A percentile compares a stretch with the other conserved stretches of the same genome.
Evolutionary conservation across 2,113 vertebrate genomes (phyloP).

Genomic region (Phainopepla nitens): DNA sequence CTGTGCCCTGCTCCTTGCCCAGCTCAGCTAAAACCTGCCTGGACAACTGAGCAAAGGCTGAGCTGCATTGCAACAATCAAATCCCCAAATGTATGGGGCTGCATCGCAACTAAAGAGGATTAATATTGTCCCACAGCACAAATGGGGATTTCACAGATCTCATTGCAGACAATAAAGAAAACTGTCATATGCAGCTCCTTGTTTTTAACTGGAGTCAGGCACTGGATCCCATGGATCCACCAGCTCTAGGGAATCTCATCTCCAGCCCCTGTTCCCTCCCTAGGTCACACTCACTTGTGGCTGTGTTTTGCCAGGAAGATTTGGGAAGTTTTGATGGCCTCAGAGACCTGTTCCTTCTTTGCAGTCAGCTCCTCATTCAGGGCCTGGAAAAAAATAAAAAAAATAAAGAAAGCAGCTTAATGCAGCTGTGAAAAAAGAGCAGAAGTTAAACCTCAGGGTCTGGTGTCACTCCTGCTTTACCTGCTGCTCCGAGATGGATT

Average conservation of each 20-base stretch:
- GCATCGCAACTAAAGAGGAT: neutral
- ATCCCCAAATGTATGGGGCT: fast-evolving
- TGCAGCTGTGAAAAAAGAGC: neutral
- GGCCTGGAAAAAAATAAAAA: conserved; percentile 64
- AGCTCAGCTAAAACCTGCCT: neutral
- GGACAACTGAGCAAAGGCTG: neutral
- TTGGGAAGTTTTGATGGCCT: conserved; percentile 88
- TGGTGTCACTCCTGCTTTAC: conserved; percentile 28
- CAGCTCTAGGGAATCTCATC: neutral
- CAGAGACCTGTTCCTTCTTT: conserved; percentile 87
- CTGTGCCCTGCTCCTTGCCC: neutral
- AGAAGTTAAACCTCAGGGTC: neutral
- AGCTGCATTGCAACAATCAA: fast-evolving
- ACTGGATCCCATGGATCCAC: neutral
- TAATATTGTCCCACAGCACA: neutral
- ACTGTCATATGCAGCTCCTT: fast-evolving
- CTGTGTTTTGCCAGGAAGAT: conserved; percentile 93
- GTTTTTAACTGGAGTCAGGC: neutral
- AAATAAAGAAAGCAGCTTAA: neutral
- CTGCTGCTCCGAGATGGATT: conserved; percentile 90
- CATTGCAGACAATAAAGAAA: neutral
- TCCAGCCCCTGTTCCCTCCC: too few relatives aligned
- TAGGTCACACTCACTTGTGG: conserved; percentile 83
- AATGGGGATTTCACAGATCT: neutral
- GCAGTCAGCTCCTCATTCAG: conserved; percentile 84